Conservation (phyloP, 1,140 invertebrate genomes). For the Atta colombica region DNA sequence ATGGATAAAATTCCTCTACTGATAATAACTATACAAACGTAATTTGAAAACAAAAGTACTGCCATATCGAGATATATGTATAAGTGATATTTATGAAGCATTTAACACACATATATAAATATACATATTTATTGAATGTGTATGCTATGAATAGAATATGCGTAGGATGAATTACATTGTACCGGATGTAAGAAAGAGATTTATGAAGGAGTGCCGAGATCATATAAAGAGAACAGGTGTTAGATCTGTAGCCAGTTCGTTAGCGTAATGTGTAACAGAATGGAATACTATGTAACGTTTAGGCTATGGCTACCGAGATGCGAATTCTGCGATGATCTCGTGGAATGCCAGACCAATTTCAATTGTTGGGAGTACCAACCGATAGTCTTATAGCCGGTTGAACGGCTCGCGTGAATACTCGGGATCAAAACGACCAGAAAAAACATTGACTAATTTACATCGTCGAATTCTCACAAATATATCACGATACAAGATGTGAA, state of each 20-base stretch:
- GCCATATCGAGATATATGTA: background rate
- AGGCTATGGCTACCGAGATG: background rate
- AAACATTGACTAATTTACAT: constrained; percentile 45
- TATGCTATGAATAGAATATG: background rate
- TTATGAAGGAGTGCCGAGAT: background rate
- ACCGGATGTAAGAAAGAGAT: background rate
- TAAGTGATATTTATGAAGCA: background rate
- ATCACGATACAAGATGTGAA: constrained; percentile 59
- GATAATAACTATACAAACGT: background rate
- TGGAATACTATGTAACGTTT: background rate
- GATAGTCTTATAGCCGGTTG: constrained; percentile 29
- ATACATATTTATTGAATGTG: background rate
- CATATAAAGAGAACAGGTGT: constrained; percentile 5
- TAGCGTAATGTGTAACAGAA: constrained; percentile 12
- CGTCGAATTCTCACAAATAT: constrained; percentile 49
- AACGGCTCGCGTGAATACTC: background rate
- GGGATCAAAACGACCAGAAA: background rate
- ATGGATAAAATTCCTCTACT: background rate
- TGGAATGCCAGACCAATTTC: constrained; percentile 34
- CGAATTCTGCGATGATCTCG: constrained; percentile 20
- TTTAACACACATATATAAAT: background rate
- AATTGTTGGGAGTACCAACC: constrained; percentile 20
- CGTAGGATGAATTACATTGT: background rate
- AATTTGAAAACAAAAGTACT: background rate
- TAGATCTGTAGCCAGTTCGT: background rate